Base-by-base conservation (phyloP, 2,888 invertebrate species). In the Scaptomyza polygonia region DNA sequence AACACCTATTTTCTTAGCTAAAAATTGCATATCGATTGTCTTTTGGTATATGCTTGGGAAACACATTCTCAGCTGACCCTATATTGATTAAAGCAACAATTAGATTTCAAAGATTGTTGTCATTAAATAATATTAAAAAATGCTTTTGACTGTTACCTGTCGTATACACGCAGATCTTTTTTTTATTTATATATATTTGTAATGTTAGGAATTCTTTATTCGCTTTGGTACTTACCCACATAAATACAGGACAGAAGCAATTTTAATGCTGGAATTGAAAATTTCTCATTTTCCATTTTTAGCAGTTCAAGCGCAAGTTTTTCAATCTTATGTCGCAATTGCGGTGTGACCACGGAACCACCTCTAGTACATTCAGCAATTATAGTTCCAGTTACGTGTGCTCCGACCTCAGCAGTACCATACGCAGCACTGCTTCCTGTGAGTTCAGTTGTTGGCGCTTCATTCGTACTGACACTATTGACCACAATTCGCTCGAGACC, bases 181-280 rank as follows among this genome's bases (percentile, higher is more conserved):
- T 25, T 25, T 25, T 3, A 4, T 25, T 25, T 25, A 2, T 25
- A 25, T 25, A 25, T 25, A 25, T 25, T n/a, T n/a, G n/a, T n/a
- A n/a, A n/a, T n/a, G n/a, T n/a, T n/a, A n/a, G n/a, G n/a, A n/a
- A n/a, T n/a, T n/a, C n/a, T n/a, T n/a, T n/a, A n/a, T 25, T 25
- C 25, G 16, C 11, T 47, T 61, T 47, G 8, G 65, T 79, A 91
- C 92, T 92, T 90, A 94, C 94, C 93, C 81, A 95, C 94, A 92
- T 97, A 97, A 94, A 96, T 95, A 89, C 96, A 96, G 44, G 95
- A 95, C 71, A 96, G 92, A 78, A 96, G 93, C 58, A 97, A 92
- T 89, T 96, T 96, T 72, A 96, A 92, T 12, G 95, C 95, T 68
- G 95, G 94, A 76, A 96, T 92, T 51, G 95, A 94, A 82, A 94